Evolutionary conservation across 2,797 vertebrate genomes (phyloP).

Genomic region (Mormyrus hasselquistii): DNA sequence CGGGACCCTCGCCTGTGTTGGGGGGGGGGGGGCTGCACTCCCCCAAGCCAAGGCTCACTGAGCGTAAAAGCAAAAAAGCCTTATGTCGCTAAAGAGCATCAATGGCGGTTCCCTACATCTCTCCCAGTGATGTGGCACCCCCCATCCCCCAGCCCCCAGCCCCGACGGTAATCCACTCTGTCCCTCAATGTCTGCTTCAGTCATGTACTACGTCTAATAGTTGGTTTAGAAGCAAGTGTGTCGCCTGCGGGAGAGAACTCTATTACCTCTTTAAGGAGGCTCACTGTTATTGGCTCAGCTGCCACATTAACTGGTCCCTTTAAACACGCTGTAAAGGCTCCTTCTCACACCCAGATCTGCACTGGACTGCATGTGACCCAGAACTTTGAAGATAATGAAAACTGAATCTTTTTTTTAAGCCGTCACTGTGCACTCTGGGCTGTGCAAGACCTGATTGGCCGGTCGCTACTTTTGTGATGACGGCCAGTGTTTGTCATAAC

Average conservation of each 20-base stretch:
- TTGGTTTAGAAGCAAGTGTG: conserved; percentile 42
- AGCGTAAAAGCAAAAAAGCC: neutral
- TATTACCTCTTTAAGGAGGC: conserved; percentile 38
- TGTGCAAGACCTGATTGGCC: neutral
- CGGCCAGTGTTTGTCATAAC: neutral
- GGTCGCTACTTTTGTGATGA: neutral
- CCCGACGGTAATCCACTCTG: conserved; percentile 38
- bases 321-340: conserved; percentile 29
- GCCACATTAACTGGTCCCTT: conserved; percentile 35
- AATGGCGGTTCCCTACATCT: neutral
- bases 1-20: neutral
- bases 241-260: conserved; percentile 35
- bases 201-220: conserved; percentile 47
- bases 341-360: conserved; percentile 38
- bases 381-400: conserved; percentile 52
- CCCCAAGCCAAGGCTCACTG: neutral
- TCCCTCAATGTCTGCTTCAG: conserved; percentile 42
- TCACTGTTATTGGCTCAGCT: conserved; percentile 31
- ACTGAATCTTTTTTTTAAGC: conserved; percentile 40
- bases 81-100: neutral
- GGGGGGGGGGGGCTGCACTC: neutral
- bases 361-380: conserved; percentile 53
- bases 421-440: neutral
- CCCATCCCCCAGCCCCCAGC: conserved; percentile 16
- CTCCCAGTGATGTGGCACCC: conserved; percentile 23